Evolutionary conservation across 37 sponge, comb jelly and placozoan species (phyloP).

Genomic region (Crambe crambe): DNA sequence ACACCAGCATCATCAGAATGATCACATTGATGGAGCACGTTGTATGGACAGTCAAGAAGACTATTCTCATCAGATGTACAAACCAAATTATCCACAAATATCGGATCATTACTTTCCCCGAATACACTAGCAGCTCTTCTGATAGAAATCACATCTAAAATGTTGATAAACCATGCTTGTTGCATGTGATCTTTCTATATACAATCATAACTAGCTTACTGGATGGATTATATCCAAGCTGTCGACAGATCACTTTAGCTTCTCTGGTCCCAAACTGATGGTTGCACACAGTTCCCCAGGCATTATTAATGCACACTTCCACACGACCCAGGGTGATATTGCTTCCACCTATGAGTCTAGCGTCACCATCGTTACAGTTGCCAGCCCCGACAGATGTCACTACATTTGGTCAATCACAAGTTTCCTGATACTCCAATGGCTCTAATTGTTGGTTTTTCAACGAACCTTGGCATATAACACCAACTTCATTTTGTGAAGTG

Average conservation of each 20-base stretch:
- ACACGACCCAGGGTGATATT: slow-evolving; percentile 15
- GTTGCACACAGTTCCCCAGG: slow-evolving; percentile 47
- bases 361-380: slow-evolving; percentile 29
- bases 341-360: slow-evolving; percentile 34
- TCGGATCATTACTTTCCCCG: slow-evolving; percentile 9
- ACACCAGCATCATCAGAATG: slow-evolving; percentile 40
- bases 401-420: no score
- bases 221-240: slow-evolving; percentile 8
- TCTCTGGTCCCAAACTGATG: slow-evolving; percentile 10
- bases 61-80: slow-evolving; percentile 6
- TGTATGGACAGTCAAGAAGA: slow-evolving; percentile 7
- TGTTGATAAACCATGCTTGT: neutral
- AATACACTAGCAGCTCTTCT: neutral
- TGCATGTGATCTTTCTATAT: neutral
- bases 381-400: neutral
- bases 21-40: slow-evolving; percentile 10
- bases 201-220: no score
- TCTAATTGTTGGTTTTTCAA: no score
- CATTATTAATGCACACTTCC: slow-evolving; percentile 40
- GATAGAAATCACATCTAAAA: neutral
- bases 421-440: no score
- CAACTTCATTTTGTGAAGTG: neutral
- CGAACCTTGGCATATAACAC: neutral
- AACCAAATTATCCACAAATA: slow-evolving; percentile 20
- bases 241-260: slow-evolving; percentile 39